phyloP scores from a whole-genome alignment of 2,888 invertebrate genomes.

The Stenodema calcarata region DNA sequence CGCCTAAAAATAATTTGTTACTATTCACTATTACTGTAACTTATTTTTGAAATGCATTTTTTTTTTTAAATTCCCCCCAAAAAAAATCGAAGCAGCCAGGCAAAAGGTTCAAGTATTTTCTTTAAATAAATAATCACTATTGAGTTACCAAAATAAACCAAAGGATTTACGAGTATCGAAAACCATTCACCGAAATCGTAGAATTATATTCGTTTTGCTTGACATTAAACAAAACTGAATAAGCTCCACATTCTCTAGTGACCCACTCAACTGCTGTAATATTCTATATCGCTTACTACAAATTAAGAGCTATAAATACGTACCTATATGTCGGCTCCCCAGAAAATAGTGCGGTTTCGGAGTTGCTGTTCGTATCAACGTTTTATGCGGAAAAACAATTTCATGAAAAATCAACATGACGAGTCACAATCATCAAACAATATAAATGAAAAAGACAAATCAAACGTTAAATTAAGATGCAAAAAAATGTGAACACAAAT shows the following conservation, averaged over 20 bases:
- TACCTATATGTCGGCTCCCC: not conserved
- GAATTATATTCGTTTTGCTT: no score
- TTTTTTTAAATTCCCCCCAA: no score
- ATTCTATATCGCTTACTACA: not conserved
- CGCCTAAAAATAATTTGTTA: no score
- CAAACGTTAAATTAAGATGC: not conserved
- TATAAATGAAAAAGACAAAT: not conserved
- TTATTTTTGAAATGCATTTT: no score
- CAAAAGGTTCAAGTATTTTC: no score
- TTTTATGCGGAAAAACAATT: not conserved
- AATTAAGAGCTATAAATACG: not conserved
- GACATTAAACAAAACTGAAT: not conserved
- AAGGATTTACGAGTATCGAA: no score
- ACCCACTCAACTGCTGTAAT: not conserved
- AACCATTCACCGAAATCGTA: no score
- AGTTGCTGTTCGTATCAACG: not conserved
- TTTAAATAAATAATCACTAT: no score
- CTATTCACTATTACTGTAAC: no score
- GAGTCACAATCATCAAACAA: not conserved
- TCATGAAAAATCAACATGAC: not conserved
- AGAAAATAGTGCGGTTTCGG: not conserved
- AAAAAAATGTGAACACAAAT: not conserved
- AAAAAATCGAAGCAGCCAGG: no score
- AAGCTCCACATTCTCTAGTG: not conserved
- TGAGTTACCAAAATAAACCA: no score